A percentile compares a stretch with the other conserved stretches of the same genome.
phyloP scores from a whole-genome alignment of 2,888 invertebrate species.

The Oxystoma pomonae region DNA sequence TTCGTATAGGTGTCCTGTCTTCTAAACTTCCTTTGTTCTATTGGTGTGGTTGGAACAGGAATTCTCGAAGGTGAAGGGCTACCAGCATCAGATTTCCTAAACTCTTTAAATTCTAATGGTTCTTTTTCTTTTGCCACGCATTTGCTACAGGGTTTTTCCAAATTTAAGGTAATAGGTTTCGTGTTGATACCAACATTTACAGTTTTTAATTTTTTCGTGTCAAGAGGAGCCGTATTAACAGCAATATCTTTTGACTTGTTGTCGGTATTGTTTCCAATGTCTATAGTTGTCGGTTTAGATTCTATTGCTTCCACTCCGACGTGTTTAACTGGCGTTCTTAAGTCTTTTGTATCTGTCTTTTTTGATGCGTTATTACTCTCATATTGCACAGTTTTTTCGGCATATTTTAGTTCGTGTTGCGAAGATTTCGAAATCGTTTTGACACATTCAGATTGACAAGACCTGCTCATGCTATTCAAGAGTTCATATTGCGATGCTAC shows the following conservation, averaged over 20 bases:
- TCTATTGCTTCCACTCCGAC: constrained; percentile 36
- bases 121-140: constrained; percentile 37
- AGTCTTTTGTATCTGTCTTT: constrained; percentile 41
- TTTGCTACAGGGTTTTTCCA: constrained; percentile 32
- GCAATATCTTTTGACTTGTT: not conserved
- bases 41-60: constrained; percentile 41
- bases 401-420: constrained; percentile 36
- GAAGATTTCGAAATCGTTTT: constrained; percentile 37
- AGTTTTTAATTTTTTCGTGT: constrained; percentile 19
- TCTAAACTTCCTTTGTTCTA: constrained; percentile 43
- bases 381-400: constrained; percentile 39
- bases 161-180: not conserved
- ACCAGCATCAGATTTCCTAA: constrained; percentile 33
- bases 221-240: not conserved
- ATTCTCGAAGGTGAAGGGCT: constrained; percentile 40
- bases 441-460: constrained; percentile 41
- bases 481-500: constrained; percentile 44
- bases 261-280: constrained; percentile 33
- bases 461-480: constrained; percentile 30
- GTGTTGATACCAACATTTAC: constrained; percentile 11
- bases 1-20: constrained; percentile 48
- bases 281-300: constrained; percentile 24
- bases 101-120: constrained; percentile 22
- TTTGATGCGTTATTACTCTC: constrained; percentile 33
- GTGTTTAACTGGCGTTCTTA: constrained; percentile 31